phyloP scores from a whole-genome alignment of 2,113 vertebrate species.

The Lampris incognitus region DNA sequence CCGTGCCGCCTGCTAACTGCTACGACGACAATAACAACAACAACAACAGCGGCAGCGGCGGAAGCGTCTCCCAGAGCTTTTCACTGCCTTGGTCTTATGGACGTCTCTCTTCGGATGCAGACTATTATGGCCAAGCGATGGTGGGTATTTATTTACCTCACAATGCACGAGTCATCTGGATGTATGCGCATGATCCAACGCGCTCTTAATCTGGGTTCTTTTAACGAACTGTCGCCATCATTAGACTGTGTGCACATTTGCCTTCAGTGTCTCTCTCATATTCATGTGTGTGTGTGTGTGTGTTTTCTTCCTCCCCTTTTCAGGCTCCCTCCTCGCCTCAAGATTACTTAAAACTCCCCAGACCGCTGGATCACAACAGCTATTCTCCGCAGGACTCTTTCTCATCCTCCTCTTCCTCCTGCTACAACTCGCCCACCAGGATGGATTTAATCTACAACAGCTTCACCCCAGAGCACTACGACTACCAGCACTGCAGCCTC shows the following conservation, averaged over 20 bases:
- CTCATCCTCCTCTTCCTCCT: slow-evolving; percentile 81
- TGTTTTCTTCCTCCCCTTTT: background rate
- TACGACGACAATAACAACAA: slow-evolving; percentile 36
- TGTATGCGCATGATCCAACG: background rate
- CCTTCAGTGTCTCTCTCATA: too few species aligned
- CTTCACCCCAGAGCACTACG: slow-evolving; percentile 72
- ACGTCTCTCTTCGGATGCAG: slow-evolving; percentile 78
- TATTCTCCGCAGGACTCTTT: slow-evolving; percentile 83
- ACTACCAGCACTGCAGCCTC: slow-evolving; percentile 74
- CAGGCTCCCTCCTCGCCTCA: slow-evolving; percentile 84
- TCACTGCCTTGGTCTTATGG: slow-evolving; percentile 77
- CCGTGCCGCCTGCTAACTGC: slow-evolving; percentile 76
- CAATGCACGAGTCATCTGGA: background rate
- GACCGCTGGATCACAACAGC: slow-evolving; percentile 83
- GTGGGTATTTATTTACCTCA: slow-evolving; percentile 75
- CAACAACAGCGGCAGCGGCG: slow-evolving; percentile 34
- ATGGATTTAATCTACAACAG: slow-evolving; percentile 78
- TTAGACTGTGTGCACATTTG: too few species aligned
- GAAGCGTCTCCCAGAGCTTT: slow-evolving; percentile 47
- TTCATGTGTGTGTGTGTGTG: too few species aligned
- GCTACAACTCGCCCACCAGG: slow-evolving; percentile 81
- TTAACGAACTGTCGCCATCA: too few species aligned
- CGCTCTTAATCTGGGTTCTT: too few species aligned
- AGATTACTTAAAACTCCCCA: slow-evolving; percentile 81
- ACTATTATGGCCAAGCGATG: slow-evolving; percentile 85